phyloP scores from a whole-genome alignment of 1,140 invertebrate genomes.

The Aplysia californica region DNA sequence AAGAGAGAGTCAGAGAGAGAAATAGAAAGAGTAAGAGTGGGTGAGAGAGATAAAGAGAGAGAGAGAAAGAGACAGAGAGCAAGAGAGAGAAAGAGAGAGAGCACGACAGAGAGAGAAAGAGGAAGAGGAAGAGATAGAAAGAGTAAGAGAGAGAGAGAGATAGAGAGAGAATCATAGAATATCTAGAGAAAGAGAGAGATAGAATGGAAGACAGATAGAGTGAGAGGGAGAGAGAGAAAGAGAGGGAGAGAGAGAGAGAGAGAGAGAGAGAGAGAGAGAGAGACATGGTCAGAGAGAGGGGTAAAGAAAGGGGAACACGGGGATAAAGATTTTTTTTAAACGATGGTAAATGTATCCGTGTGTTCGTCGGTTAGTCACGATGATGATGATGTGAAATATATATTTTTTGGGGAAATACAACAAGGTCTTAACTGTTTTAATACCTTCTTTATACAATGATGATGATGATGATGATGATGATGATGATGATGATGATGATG shows the following conservation, averaged over 20 bases:
- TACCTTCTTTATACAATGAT: too few relatives aligned
- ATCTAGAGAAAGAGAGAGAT: too few relatives aligned
- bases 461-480: not conserved
- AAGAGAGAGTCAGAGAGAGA: not conserved
- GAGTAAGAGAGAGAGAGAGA: too few relatives aligned
- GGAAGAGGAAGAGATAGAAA: not conserved
- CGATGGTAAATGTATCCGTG: too few relatives aligned
- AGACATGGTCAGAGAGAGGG: too few relatives aligned
- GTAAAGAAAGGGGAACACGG: not conserved
- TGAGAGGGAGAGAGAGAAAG: not conserved
- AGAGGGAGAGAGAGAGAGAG: not conserved
- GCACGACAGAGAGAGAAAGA: not conserved
- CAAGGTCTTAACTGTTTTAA: too few relatives aligned
- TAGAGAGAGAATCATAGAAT: too few relatives aligned
- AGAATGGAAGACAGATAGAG: too few relatives aligned
- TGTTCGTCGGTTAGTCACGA: not conserved
- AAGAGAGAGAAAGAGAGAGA: constrained; percentile 7
- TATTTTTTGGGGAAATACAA: too few relatives aligned
- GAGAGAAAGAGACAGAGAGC: too few relatives aligned
- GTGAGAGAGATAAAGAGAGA: not conserved
- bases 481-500: not conserved
- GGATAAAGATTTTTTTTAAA: not conserved
- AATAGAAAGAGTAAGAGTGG: not conserved
- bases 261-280: not conserved
- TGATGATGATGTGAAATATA: not conserved